Percentiles rank a stretch among this genome's conserved stretches.
These are phyloP conservation scores for Boleophthalmus pectinirostris DNA, from an alignment of 2,113 vertebrate species.

Conservation along the genomic window DNA sequence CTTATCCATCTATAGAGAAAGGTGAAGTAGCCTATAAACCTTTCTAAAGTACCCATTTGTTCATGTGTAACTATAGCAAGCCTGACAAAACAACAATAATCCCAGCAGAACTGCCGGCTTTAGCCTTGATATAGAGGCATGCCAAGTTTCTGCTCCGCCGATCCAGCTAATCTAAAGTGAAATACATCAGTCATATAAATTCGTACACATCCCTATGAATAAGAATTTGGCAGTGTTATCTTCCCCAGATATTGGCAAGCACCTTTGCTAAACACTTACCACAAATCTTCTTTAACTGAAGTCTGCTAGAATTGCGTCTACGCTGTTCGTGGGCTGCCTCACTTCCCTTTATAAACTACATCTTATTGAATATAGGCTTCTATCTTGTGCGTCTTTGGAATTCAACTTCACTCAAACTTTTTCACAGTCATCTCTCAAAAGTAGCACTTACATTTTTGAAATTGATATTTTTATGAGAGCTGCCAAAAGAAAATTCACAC, in stretches of 20 bases:
- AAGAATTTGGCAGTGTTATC: constrained; percentile 56
- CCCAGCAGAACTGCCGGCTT: constrained; percentile 15
- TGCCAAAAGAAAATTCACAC: constrained; percentile 4
- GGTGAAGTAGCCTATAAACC: constrained; percentile 27
- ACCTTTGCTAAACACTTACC: constrained; percentile 54
- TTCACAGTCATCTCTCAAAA: constrained; percentile 5
- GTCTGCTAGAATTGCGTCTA: constrained; percentile 34
- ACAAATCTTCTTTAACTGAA: constrained; percentile 53
- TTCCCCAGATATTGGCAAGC: constrained; percentile 39
- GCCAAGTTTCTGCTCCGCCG: constrained; percentile 20
- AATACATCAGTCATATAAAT: constrained; percentile 59
- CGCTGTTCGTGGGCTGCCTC: constrained; percentile 24
- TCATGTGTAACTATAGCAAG: constrained; percentile 21
- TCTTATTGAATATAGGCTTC: constrained; percentile 8
- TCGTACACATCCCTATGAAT: constrained; percentile 44
- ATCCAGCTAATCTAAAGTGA: constrained; percentile 56
- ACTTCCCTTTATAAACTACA: constrained; percentile 27
- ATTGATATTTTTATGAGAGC: constrained; percentile 13
- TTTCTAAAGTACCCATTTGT: constrained; percentile 34
- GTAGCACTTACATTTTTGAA: constrained; percentile 9
- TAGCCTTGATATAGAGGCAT: constrained; percentile 40
- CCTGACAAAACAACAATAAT: constrained; percentile 21
- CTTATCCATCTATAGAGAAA: constrained; percentile 26
- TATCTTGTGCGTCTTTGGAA: constrained; percentile 9
- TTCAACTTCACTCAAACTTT: constrained; percentile 11